Evolutionary conservation across 2,888 invertebrate species (phyloP), one percentile per base, ranked within the genome.

Genomic region (Dascillus cervinus): DNA sequence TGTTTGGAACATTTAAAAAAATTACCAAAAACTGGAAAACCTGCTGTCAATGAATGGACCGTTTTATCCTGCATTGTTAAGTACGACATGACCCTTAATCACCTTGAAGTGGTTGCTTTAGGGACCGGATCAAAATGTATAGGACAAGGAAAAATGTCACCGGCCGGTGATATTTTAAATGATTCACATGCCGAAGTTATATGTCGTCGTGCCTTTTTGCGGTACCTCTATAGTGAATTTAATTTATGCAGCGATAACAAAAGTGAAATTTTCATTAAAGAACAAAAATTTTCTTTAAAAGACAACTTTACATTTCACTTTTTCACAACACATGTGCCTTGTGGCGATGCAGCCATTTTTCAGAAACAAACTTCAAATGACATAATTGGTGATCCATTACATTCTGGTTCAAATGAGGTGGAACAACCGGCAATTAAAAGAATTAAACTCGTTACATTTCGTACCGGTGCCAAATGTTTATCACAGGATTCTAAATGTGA

Each of bases 141-240:
- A 41, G 91, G 92, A 1, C 69, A 72, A 32, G 64, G 66, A 2
- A 75, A 77, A 58, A 67, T 83, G 66, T 78, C 77, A 29, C 52
- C 67, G 2, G 59, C 58, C 13, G 91, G 91, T 2, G 74, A 76
- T 48, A 69, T 84, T 37, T 52, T 96, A 8, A 87, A 87, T 57
- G 95, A 96, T 61, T 88, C 87, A 20, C 95, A 96, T 66, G 91
- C 94, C 1, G 95, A 96, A 70, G 73, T 92, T 12, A 66, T 94
- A 28, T 82, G 89, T 3, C 72, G 94, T 46, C 71, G 95, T 48
- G 82, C 80, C 1, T 86, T 95, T 52, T 47, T 91, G 11, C 66
- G 83, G 37, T 94, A 84, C 58, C 56, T 89, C 2, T 80, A 84
- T 47, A 61, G 75, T 30, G 74, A 86, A 53, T 43, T 56, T 13